phyloP scores from a whole-genome alignment of 2,888 invertebrate species.

The Cheilosia pagana region DNA sequence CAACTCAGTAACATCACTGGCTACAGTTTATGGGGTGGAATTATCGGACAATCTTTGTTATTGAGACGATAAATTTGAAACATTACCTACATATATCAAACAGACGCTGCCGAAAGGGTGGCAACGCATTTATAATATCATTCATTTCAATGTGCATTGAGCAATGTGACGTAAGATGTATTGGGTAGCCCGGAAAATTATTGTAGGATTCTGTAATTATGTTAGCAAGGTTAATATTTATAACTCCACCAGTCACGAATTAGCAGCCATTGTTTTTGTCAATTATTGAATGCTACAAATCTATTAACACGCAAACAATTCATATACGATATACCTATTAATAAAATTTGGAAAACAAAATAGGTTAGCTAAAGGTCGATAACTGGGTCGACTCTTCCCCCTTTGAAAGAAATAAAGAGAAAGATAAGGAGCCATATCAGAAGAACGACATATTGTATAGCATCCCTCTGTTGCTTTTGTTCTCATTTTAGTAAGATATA shows the following conservation, averaged over 20 bases:
- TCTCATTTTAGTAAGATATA: slow-evolving; percentile 12
- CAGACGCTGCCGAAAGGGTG: slow-evolving; percentile 25
- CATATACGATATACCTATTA: no score
- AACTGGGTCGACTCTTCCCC: background rate
- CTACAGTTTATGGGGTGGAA: slow-evolving; percentile 48
- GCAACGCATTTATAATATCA: slow-evolving; percentile 15
- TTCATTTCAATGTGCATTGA: background rate
- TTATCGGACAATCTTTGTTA: slow-evolving; percentile 50
- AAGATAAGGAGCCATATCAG: slow-evolving; percentile 3
- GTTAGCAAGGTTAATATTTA: no score
- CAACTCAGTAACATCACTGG: slow-evolving; percentile 1
- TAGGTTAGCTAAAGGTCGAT: slow-evolving; percentile 1
- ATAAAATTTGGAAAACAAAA: background rate
- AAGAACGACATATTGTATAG: background rate
- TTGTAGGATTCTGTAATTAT: no score
- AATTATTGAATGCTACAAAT: no score
- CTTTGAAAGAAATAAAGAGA: slow-evolving; percentile 3
- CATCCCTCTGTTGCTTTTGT: background rate
- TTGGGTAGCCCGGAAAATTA: background rate
- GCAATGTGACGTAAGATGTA: background rate
- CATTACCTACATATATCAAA: slow-evolving; percentile 43
- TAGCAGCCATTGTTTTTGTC: no score
- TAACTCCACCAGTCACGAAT: no score
- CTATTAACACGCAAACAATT: no score
- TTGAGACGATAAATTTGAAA: slow-evolving; percentile 52